Evolutionary conservation across 2,888 invertebrate species (phyloP).

Genomic region (Tenthredo livida): DNA sequence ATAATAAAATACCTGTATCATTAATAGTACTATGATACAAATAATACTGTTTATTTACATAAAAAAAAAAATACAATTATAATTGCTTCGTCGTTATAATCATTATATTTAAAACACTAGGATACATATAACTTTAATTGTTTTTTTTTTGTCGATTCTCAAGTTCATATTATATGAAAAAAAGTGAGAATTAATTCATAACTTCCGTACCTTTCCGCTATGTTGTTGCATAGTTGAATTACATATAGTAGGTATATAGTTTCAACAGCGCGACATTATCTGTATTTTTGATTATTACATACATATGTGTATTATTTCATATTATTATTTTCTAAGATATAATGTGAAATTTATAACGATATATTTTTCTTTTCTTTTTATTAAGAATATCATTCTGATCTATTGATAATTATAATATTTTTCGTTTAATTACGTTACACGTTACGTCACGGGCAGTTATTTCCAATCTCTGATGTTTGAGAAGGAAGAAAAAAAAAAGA

Average conservation of each 20-base stretch:
- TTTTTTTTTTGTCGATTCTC: neutral
- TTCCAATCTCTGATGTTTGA: neutral
- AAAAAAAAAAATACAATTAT: neutral
- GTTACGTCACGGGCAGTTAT: neutral
- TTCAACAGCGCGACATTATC: neutral
- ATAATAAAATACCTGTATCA: slow-evolving; percentile 1
- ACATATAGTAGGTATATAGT: neutral
- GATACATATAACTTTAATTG: neutral
- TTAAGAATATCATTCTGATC: slow-evolving; percentile 8
- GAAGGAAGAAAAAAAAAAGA: neutral
- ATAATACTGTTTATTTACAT: slow-evolving; percentile 2
- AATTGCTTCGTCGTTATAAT: slow-evolving; percentile 18
- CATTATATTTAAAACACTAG: neutral
- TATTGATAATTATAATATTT: neutral
- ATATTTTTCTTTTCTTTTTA: neutral
- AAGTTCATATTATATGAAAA: neutral
- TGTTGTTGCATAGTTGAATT: slow-evolving; percentile 13
- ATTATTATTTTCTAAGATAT: neutral
- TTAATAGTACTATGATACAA: neutral
- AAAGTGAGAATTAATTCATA: slow-evolving; percentile 13
- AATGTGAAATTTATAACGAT: neutral
- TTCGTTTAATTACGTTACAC: neutral
- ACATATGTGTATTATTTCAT: neutral
- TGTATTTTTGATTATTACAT: neutral
- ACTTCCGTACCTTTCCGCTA: slow-evolving; percentile 17